Evolutionary conservation across 2,797 vertebrate species (phyloP), one percentile per base, ranked within the genome.

Genomic region (Melopsittacus undulatus): DNA sequence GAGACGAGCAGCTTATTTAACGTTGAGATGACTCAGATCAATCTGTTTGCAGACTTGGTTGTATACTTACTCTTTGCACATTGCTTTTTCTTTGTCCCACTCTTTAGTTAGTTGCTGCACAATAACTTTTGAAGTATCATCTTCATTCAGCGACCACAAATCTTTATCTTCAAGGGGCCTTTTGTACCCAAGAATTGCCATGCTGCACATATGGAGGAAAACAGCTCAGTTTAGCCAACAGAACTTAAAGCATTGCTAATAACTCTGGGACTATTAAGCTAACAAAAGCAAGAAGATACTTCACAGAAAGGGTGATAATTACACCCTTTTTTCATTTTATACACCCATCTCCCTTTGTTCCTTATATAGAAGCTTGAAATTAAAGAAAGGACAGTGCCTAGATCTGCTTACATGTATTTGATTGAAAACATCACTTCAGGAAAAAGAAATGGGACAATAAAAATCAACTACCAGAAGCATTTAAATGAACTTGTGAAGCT

Each of bases 161-260:
- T 99, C 99, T 96, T 98, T 98, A 52, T 98, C 97, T 96, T 99
- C 97, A 15, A 99, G 98, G 12, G 99, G 99, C n/a, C 95, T 98
- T 96, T 97, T 99, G 97, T 99, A 99, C 67, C 99, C 99, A 22
- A 98, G 98, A 80, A 99, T 98, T 88, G 98, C 98, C 98, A 99
- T 92, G 10, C 99, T 99, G 96, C 30, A 86, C 29, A 52, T n/a
- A 81, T 2, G 14, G 34, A 90, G 52, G 85, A 92, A 94, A 96
- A 32, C 90, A 89, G 19, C 46, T 93, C 70, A 87, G 51, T 61
- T 32, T 54, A 83, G 72, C 54, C 83, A 83, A 82, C 0, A 56
- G 69, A n/a, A 48, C 32, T 78, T 66, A 76, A 64, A 91, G 24
- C 74, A 91, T 4, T 73, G 56, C 59, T 48, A 67, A 40, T 24